Evolutionary conservation across 2,888 invertebrate species (phyloP).

Genomic region (Pandemis heparana): DNA sequence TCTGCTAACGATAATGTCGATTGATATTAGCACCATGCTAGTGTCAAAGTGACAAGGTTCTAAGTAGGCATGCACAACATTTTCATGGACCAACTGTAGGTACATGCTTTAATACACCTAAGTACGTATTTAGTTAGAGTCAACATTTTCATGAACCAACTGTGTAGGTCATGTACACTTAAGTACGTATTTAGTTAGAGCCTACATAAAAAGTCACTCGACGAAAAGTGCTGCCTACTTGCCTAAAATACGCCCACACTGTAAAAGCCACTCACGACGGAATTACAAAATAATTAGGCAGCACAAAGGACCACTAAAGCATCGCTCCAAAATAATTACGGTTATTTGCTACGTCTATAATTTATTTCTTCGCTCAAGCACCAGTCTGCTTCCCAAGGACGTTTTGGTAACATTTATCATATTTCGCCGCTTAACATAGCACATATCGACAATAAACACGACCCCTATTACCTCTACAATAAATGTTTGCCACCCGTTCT

Average conservation of each 20-base stretch:
- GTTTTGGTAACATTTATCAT: conserved; percentile 29
- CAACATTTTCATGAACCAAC: too few species aligned
- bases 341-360: conserved; percentile 39
- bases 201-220: conserved; percentile 27
- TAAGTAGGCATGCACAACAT: too few species aligned
- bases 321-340: conserved; percentile 43
- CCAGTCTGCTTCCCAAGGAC: conserved; percentile 19
- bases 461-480: conserved; percentile 14
- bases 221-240: conserved; percentile 26
- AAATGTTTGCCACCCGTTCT: conserved; percentile 27
- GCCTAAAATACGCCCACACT: conserved; percentile 24
- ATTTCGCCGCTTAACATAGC: conserved; percentile 9
- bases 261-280: conserved; percentile 44
- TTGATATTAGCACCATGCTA: too few species aligned
- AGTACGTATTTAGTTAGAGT: conserved; percentile 6
- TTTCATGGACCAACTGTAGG: too few species aligned
- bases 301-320: conserved; percentile 44
- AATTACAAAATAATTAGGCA: conserved; percentile 47
- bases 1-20: too few species aligned
- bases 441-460: conserved; percentile 19
- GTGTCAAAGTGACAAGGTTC: too few species aligned
- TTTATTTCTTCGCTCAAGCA: conserved; percentile 41
- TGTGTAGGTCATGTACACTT: not conserved
- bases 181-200: not conserved
- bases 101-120: too few species aligned